phyloP scores from a whole-genome alignment of 2,888 invertebrate species.

The Erebia ligea region DNA sequence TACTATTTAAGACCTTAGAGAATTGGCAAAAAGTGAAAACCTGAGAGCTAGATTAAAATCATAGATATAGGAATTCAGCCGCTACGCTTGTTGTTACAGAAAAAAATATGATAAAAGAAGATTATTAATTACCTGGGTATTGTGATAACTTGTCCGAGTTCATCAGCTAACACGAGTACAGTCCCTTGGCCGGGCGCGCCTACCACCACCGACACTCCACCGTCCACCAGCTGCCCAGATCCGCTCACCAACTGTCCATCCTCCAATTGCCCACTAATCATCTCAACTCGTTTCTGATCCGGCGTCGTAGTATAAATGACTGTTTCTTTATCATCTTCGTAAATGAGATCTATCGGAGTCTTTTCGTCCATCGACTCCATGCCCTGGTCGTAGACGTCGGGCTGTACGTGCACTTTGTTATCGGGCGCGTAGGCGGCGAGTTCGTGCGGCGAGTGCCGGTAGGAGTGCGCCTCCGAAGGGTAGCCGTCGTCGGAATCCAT shows the following conservation, averaged over 20 bases:
- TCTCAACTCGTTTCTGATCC: slow-evolving; percentile 91
- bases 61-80: too few species aligned
- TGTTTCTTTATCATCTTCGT: slow-evolving; percentile 92
- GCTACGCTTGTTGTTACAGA: too few species aligned
- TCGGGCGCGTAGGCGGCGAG: slow-evolving; percentile 78
- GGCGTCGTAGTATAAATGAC: slow-evolving; percentile 91
- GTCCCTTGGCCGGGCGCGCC: slow-evolving; percentile 81
- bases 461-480: slow-evolving; percentile 84
- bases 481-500: slow-evolving; percentile 85
- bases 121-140: slow-evolving; percentile 82
- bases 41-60: too few species aligned
- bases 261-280: slow-evolving; percentile 87
- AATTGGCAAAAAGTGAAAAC: too few species aligned
- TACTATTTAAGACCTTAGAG: too few species aligned
- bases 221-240: slow-evolving; percentile 76
- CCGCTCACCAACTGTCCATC: slow-evolving; percentile 82
- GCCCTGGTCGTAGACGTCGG: slow-evolving; percentile 77
- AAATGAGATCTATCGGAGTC: slow-evolving; percentile 91
- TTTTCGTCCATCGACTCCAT: slow-evolving; percentile 85
- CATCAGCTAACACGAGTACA: slow-evolving; percentile 88
- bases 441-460: slow-evolving; percentile 82
- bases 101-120: slow-evolving; percentile 7
- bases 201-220: slow-evolving; percentile 80
- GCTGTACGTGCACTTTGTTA: slow-evolving; percentile 83
- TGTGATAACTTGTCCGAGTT: slow-evolving; percentile 86